Conservation (phyloP, 2,113 vertebrate species). For the Neodontobutis hainanensis region DNA sequence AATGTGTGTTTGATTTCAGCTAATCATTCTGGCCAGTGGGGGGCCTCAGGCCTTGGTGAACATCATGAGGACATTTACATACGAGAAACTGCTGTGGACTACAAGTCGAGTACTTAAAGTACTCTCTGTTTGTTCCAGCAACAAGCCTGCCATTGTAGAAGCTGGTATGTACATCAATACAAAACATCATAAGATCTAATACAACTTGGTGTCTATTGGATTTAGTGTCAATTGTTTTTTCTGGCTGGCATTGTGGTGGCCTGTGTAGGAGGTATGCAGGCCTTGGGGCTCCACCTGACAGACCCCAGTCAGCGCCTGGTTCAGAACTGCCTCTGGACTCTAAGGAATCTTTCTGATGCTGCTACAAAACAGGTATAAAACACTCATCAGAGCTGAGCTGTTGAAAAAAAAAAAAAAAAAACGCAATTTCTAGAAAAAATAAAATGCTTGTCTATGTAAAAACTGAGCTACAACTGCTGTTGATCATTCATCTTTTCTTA, state of each 20-base stretch:
- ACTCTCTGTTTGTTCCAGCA: conserved; percentile 98
- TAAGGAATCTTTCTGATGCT: conserved; percentile 97
- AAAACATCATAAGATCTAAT: neutral
- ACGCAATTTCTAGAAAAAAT: too few relatives aligned
- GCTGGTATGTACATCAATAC: conserved; percentile 84
- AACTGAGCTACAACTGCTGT: too few relatives aligned
- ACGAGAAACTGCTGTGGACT: conserved; percentile 98
- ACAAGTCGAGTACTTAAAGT: conserved; percentile 98
- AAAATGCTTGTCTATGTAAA: too few relatives aligned
- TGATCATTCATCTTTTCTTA: too few relatives aligned
- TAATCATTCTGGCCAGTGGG: conserved; percentile 97
- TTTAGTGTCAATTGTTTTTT: neutral
- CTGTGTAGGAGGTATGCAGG: conserved; percentile 94
- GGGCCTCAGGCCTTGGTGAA: conserved; percentile 97
- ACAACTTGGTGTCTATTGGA: neutral
- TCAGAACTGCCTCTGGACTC: conserved; percentile 99
- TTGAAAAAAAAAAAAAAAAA: too few relatives aligned
- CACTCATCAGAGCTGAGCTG: too few relatives aligned
- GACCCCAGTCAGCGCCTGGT: conserved; percentile 97
- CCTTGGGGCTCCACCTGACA: conserved; percentile 96
- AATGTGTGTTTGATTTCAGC: conserved; percentile 68
- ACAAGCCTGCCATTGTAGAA: conserved; percentile 98
- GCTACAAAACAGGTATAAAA: conserved; percentile 93
- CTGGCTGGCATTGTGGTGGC: neutral
- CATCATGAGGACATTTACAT: conserved; percentile 99